These are phyloP conservation scores for Acanthosepion lycidas DNA, from an alignment of 2,888 invertebrate species.

Conservation along the genomic window DNA sequence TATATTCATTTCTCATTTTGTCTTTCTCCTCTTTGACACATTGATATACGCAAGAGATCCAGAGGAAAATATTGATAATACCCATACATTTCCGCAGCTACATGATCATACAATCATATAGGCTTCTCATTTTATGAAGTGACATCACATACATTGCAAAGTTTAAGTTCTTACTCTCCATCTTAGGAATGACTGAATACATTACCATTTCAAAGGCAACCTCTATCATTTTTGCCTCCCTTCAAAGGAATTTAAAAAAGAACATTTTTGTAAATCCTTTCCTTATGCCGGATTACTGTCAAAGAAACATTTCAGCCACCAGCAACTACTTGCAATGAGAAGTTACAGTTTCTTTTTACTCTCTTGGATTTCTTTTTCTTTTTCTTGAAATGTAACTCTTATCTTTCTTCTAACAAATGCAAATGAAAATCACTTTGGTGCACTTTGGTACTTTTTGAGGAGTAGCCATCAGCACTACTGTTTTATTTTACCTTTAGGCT, in stretches of 20 bases:
- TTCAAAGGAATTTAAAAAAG: background rate
- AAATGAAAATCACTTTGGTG: too few species aligned
- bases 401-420: too few species aligned
- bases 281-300: background rate
- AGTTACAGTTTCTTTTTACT: background rate
- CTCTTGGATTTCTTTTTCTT: too few species aligned
- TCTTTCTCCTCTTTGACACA: too few species aligned
- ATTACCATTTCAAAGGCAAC: background rate
- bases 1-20: too few species aligned
- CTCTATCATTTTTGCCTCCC: background rate
- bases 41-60: too few species aligned
- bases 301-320: slow-evolving; percentile 20
- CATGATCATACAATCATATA: too few species aligned
- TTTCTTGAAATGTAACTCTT: background rate
- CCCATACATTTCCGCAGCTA: too few species aligned
- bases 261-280: background rate
- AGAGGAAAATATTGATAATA: too few species aligned
- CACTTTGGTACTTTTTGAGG: too few species aligned
- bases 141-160: background rate
- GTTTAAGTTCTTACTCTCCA: background rate
- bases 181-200: background rate
- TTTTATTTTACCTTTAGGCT: background rate
- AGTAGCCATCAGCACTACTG: too few species aligned
- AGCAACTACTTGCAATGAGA: background rate
- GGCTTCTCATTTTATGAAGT: too few species aligned